These are phyloP conservation scores for Apamea epomidion DNA, from an alignment of 2,888 invertebrate species.

Conservation along the genomic window DNA sequence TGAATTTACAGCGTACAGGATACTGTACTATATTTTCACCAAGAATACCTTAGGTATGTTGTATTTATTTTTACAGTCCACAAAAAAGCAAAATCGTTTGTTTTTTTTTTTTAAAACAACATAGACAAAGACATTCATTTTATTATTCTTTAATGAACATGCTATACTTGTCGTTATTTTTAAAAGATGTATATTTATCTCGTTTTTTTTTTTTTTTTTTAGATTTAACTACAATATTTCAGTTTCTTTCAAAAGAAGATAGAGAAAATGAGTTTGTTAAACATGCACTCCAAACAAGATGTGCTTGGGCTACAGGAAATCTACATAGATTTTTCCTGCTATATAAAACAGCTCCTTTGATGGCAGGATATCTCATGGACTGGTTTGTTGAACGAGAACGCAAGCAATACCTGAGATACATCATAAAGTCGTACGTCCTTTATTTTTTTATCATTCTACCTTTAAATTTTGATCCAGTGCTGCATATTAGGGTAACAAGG, in stretches of 20 bases:
- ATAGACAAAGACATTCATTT: neutral
- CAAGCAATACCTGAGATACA: slow-evolving; percentile 96
- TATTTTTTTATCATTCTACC: slow-evolving; percentile 56
- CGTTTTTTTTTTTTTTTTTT: slow-evolving; percentile 76
- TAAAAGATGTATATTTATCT: neutral
- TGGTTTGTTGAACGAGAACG: slow-evolving; percentile 99
- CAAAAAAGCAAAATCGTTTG: too few relatives aligned
- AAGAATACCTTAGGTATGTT: slow-evolving; percentile 97
- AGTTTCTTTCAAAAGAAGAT: slow-evolving; percentile 94
- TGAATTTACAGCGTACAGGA: slow-evolving; percentile 99
- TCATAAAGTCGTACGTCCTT: slow-evolving; percentile 98
- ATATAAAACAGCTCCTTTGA: slow-evolving; percentile 96
- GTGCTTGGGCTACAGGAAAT: slow-evolving; percentile 98
- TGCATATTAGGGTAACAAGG: slow-evolving; percentile 14
- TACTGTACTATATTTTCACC: slow-evolving; percentile 99
- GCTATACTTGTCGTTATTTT: neutral
- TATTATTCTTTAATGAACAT: neutral
- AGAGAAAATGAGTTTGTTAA: slow-evolving; percentile 95
- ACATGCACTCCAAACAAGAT: slow-evolving; percentile 96
- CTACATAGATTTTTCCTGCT: slow-evolving; percentile 98
- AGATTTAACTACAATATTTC: slow-evolving; percentile 98
- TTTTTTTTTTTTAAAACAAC: too few relatives aligned
- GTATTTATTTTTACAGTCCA: slow-evolving; percentile 34
- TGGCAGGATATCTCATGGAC: slow-evolving; percentile 99
- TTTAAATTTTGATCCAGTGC: slow-evolving; percentile 37